Conservation (phyloP, 2,113 vertebrate genomes). For the Antechinus stuartii region DNA sequence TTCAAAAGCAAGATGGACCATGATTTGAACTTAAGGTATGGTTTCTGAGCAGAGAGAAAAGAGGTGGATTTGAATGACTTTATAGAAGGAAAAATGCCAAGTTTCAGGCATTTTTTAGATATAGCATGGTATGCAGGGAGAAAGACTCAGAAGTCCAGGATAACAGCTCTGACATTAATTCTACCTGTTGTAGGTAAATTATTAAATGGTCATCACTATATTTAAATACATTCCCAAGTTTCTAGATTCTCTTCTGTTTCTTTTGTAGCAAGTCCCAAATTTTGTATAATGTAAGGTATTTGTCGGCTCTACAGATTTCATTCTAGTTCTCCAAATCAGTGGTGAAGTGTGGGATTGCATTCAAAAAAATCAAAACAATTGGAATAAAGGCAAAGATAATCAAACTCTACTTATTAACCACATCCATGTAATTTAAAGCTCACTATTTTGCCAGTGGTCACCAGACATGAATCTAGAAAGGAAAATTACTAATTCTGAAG, state of each 20-base stretch:
- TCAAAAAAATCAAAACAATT: neutral
- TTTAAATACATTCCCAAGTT: neutral
- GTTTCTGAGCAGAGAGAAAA: neutral
- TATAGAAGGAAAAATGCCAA: neutral
- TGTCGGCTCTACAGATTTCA: neutral
- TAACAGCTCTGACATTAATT: neutral
- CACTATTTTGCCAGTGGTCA: neutral
- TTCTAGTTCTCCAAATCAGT: neutral
- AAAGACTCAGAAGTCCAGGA: neutral
- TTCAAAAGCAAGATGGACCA: neutral
- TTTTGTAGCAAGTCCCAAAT: neutral
- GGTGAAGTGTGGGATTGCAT: neutral
- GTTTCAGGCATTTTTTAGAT: neutral
- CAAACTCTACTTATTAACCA: neutral
- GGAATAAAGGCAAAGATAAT: neutral
- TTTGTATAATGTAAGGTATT: neutral
- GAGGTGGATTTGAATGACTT: neutral
- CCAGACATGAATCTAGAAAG: constrained; percentile 2
- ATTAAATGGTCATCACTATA: neutral
- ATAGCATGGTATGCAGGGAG: neutral
- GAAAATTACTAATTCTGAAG: constrained; percentile 41
- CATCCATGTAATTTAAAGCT: neutral
- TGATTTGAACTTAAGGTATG: neutral
- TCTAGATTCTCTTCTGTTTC: neutral
- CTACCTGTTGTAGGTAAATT: neutral